Conservation (phyloP, 2,797 vertebrate species). For the Tachyglossus aculeatus region DNA sequence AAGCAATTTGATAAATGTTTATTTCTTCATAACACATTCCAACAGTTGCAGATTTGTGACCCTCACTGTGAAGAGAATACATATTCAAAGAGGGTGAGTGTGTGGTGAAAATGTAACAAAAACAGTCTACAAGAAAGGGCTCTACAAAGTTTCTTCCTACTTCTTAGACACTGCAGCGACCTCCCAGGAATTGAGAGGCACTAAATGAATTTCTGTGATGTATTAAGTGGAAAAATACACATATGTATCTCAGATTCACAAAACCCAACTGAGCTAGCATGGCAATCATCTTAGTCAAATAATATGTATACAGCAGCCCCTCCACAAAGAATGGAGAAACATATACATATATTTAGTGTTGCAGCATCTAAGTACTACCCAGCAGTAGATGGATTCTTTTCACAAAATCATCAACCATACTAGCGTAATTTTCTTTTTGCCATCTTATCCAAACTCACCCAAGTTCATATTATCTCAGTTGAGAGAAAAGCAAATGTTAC, state of each 20-base stretch:
- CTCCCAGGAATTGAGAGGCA: slow-evolving; percentile 46
- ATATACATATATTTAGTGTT: background rate
- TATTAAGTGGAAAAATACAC: slow-evolving; percentile 41
- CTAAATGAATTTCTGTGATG: slow-evolving; percentile 68
- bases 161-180: slow-evolving; percentile 28
- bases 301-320: slow-evolving; percentile 12
- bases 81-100: slow-evolving; percentile 35
- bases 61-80: slow-evolving; percentile 54
- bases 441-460: too few species aligned
- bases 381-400: slow-evolving; percentile 18
- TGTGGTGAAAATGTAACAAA: slow-evolving; percentile 20
- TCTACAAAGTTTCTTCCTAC: slow-evolving; percentile 26
- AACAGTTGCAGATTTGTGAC: slow-evolving; percentile 65
- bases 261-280: background rate
- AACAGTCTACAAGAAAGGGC: slow-evolving; percentile 5
- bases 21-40: slow-evolving; percentile 73
- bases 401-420: background rate
- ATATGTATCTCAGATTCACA: background rate
- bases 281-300: background rate
- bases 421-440: background rate
- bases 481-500: too few species aligned
- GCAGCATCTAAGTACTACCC: slow-evolving; percentile 17
- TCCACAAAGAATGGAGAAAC: too few species aligned
- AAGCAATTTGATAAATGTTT: slow-evolving; percentile 75
- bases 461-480: too few species aligned